Conservation (phyloP, 2,797 vertebrate species). For the Hypotaenidia okinawae region DNA sequence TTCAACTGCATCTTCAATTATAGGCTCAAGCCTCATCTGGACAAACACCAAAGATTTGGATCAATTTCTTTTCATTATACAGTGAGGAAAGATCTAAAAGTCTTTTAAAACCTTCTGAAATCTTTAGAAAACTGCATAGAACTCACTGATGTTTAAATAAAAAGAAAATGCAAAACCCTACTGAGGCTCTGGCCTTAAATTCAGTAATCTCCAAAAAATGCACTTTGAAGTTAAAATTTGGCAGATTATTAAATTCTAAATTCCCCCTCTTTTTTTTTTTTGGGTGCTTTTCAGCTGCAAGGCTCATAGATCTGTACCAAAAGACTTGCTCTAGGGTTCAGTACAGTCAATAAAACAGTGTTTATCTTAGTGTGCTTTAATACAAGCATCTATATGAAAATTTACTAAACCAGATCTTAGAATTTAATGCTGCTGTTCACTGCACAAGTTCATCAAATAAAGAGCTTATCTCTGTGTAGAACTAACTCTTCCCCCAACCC, state of each 20-base stretch:
- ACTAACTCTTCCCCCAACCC: conserved; percentile 10
- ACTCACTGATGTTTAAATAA: conserved; percentile 67
- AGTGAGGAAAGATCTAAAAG: conserved; percentile 80
- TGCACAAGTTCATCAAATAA: neutral
- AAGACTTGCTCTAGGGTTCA: conserved; percentile 63
- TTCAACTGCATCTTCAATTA: conserved; percentile 97
- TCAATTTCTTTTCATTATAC: conserved; percentile 86
- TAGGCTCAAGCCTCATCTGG: conserved; percentile 97
- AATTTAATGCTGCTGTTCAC: neutral
- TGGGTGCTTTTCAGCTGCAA: conserved; percentile 24
- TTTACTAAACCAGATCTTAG: neutral
- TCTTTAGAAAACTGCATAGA: conserved; percentile 68
- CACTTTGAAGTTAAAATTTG: neutral
- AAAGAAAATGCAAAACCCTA: conserved; percentile 52
- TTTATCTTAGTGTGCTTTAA: conserved; percentile 14
- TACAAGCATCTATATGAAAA: neutral
- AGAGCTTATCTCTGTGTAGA: neutral
- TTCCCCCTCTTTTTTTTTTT: neutral
- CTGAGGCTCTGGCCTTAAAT: conserved; percentile 64
- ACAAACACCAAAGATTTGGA: conserved; percentile 87
- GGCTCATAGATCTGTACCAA: conserved; percentile 51
- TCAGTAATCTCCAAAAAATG: neutral
- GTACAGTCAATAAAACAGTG: conserved; percentile 55
- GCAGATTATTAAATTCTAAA: conserved; percentile 25
- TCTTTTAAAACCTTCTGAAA: conserved; percentile 69